Evolutionary conservation across 1,140 invertebrate species (phyloP), one percentile per base, ranked within the genome.

Genomic region (Lasaia peninsularis): DNA sequence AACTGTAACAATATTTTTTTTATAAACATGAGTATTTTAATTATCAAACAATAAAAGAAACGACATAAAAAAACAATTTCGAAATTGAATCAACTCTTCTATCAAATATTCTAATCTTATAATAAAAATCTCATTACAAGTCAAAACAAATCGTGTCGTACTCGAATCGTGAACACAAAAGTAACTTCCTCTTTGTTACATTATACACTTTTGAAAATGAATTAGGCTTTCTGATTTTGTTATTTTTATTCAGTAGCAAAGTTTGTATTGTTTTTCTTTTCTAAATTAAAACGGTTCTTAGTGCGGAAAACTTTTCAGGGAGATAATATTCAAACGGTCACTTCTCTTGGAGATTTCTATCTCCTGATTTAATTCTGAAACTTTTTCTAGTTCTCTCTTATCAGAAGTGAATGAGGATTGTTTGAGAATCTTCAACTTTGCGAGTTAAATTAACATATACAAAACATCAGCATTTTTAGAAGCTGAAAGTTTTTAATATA

Each of bases 191-290:
- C 40, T 60, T 56, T 44, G 52, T 63, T 62, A 58, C 37, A 67
- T 52, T 33, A 62, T 67, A 72, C 67, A 82, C 69, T 76, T 75
- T 75, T 67, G 59, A 75, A 75, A 80, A 80, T 59, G 70, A 78
- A 85, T 74, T 76, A 77, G 71, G 62, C 52, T 68, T 52, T 60
- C 60, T 71, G 73, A 80, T 78, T 78, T 71, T 60, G 69, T 79
- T 80, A 75, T 73, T 80, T 75, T 76, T 83, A 83, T 84, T 86
- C 77, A 80, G 78, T 74, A 70, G 67, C 58, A 72, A 83, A 81
- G 69, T 82, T 83, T 75, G 64, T 79, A 83, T 78, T 80, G 75
- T 73, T 83, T 82, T 81, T 78, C 52, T 59, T 65, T 62, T 40
- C 48, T 50, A 56, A 55, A 55, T 52, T 52, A 32, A 52, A 52